A percentile compares a stretch with the other conserved stretches of the same genome.
Conservation (phyloP, 2,797 vertebrate species). For the Leucoraja ocellata region DNA sequence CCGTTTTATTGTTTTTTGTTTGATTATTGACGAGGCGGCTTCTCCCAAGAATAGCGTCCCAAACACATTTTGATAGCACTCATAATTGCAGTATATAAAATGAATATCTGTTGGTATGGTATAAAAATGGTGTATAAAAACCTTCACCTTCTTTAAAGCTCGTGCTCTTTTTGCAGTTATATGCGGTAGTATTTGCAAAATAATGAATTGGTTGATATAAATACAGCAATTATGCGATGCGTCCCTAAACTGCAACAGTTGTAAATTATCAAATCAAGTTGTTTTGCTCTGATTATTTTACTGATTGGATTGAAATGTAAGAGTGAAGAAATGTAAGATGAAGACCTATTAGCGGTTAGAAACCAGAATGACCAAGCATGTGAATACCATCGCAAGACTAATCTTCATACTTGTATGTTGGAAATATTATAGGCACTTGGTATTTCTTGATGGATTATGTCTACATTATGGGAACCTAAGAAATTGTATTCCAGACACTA, state of each 20-base stretch:
- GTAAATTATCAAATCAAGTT: conserved; percentile 76
- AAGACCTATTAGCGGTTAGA: conserved; percentile 17
- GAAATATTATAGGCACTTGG: conserved; percentile 90
- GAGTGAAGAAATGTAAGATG: conserved; percentile 29
- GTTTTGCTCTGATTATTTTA: conserved; percentile 77
- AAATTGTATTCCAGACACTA: conserved; percentile 99
- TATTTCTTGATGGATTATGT: conserved; percentile 78
- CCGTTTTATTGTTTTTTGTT: conserved; percentile 25
- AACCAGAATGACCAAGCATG: conserved; percentile 73
- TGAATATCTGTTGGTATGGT: conserved; percentile 45
- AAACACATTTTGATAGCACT: conserved; percentile 49
- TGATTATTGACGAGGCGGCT: background rate
- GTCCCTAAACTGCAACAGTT: conserved; percentile 74
- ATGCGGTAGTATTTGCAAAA: conserved; percentile 11
- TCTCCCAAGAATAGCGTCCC: background rate
- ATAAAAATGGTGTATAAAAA: conserved; percentile 7
- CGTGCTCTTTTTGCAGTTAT: background rate
- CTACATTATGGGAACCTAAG: conserved; percentile 64
- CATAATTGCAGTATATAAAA: conserved; percentile 51
- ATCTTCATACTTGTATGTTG: conserved; percentile 53
- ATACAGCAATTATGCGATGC: conserved; percentile 51
- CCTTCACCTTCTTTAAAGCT: conserved; percentile 49
- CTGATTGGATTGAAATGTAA: background rate
- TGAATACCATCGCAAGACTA: conserved; percentile 52
- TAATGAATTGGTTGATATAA: conserved; percentile 4